phyloP scores from a whole-genome alignment of 2,113 vertebrate species.

The Oreotrochilus melanogaster region DNA sequence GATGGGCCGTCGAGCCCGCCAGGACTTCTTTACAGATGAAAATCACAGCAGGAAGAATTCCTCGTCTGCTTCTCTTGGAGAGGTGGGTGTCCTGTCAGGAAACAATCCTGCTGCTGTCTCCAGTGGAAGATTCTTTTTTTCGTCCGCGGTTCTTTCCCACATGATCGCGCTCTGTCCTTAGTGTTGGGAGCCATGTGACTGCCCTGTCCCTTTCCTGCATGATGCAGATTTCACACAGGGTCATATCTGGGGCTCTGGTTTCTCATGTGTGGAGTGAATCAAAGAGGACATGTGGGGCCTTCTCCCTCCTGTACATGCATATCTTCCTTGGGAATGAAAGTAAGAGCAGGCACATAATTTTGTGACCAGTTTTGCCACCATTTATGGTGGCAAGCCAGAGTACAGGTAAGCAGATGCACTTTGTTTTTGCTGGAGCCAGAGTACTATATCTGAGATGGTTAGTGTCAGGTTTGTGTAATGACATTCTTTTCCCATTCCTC shows the following conservation, averaged over 20 bases:
- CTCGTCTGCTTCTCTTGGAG: conserved; percentile 71
- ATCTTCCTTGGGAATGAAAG: not conserved
- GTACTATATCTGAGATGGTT: not conserved
- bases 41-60: conserved; percentile 77
- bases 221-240: not conserved
- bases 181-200: too few relatives aligned
- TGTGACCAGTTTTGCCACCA: not conserved
- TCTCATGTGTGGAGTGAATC: not conserved
- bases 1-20: conserved; percentile 86
- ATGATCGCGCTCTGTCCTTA: not conserved
- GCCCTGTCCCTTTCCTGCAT: not conserved
- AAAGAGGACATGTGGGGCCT: not conserved
- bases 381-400: not conserved
- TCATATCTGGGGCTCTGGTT: rapidly evolving
- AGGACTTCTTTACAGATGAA: conserved; percentile 80
- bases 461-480: not conserved
- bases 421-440: not conserved
- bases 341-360: not conserved
- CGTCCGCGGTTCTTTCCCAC: not conserved
- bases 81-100: conserved; percentile 76
- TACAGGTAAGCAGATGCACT: not conserved
- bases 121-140: not conserved
- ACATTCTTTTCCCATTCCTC: too few relatives aligned
- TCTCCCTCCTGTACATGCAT: rapidly evolving
- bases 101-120: not conserved